These are phyloP conservation scores for Crocidura indochinensis DNA, from an alignment of 2,797 vertebrate genomes.

Conservation along the genomic window DNA sequence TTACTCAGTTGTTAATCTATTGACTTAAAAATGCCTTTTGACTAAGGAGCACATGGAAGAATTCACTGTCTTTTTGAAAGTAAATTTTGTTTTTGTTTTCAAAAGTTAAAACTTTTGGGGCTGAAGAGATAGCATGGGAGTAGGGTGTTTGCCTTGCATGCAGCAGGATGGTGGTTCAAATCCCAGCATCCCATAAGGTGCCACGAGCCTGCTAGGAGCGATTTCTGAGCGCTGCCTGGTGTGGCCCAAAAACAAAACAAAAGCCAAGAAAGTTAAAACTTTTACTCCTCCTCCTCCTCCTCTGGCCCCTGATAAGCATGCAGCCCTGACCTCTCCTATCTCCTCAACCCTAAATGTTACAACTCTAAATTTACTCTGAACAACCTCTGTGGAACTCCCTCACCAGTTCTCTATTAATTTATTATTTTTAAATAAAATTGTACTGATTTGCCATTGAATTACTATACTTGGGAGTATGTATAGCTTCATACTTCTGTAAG, in stretches of 20 bases:
- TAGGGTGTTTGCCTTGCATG: no score
- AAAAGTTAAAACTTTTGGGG: background rate
- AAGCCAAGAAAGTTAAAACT: no score
- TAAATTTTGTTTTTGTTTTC: conserved; percentile 21
- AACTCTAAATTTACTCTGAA: background rate
- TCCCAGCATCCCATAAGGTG: no score
- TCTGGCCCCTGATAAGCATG: no score
- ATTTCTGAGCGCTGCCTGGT: no score
- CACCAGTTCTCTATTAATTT: background rate
- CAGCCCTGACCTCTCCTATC: no score
- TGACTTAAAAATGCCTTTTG: conserved; percentile 25
- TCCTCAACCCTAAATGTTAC: background rate
- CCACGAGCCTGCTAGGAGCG: no score
- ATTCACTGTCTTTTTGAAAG: conserved; percentile 44
- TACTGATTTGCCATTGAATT: background rate
- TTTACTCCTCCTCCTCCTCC: no score
- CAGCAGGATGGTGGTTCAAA: no score
- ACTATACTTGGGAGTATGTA: background rate
- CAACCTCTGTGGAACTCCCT: background rate
- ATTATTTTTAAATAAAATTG: background rate
- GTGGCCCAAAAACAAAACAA: no score
- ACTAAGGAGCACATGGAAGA: background rate
- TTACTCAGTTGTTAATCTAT: conserved; percentile 5
- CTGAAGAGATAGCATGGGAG: no score
- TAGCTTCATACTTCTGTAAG: background rate